Evolutionary conservation across 2,888 invertebrate species (phyloP), one percentile per base, ranked within the genome.

Genomic region (Strigamia maritima): DNA sequence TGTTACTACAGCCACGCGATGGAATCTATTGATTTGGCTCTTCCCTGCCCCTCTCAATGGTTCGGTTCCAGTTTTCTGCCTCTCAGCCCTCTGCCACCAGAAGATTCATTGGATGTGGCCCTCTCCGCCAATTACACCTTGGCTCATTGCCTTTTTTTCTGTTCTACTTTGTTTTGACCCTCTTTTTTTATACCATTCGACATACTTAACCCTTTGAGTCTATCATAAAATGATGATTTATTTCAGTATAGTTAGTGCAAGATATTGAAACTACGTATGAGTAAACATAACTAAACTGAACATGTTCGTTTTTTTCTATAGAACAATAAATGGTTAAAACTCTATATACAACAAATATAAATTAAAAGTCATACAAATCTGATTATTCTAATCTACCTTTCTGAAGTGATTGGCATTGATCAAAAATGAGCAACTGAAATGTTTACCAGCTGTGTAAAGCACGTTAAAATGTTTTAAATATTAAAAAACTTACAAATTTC

Each of bases 21-120:
- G 70, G 70, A 70, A 70, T 70, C 70, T 70, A 70, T 70, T 70
- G 70, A 70, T 70, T 70, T 70, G 70, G n/a, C 70, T 26, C 70
- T 70, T 70, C 70, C 70, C 70, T 70, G 70, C 26, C 24, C 28
- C 28, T 70, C 70, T 70, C 70, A 70, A 70, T 70, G 70, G 70
- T 70, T 70, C 28, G 28, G 70, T 70, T 70, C 70, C 70, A 70
- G 70, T 70, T 70, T 49, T 65, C 26, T 70, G 70, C 70, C 70
- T 70, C 70, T 70, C 70, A 70, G 70, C 70, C 70, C 70, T 70
- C 70, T 28, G 70, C 70, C 70, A 70, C 70, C 28, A 70, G 26
- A 70, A 70, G 70, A 70, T 70, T 70, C 70, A 70, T 70, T 70
- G 70, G 70, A 70, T 28, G n/a, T n/a, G 70, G 70, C 70, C 28